These are phyloP conservation scores for Zoroaster sp. DNA, from an alignment of 53 echinoderm and acorn worm genomes.

Conservation along the genomic window DNA sequence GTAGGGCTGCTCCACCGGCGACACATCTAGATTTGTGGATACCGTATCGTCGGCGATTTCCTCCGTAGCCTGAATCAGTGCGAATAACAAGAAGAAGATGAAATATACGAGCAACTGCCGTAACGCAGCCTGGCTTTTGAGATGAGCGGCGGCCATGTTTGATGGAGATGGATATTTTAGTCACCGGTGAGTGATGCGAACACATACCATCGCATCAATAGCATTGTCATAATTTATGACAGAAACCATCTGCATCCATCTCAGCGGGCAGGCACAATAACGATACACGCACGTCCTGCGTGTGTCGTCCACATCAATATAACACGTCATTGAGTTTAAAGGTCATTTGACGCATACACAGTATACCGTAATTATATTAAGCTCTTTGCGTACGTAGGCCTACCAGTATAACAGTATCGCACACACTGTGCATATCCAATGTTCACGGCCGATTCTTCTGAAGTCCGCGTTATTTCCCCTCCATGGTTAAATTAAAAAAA, in stretches of 20 bases:
- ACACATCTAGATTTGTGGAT: background rate
- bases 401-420: too few relatives aligned
- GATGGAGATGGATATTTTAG: background rate
- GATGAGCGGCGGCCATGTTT: constrained; percentile 33
- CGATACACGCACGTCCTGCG: background rate
- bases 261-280: background rate
- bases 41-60: background rate
- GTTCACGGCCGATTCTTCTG: too few relatives aligned
- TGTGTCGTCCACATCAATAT: background rate
- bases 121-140: background rate
- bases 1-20: constrained; percentile 52
- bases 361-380: too few relatives aligned
- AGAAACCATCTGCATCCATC: background rate
- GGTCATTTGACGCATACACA: background rate
- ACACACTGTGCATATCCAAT: too few relatives aligned
- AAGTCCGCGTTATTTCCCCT: too few relatives aligned
- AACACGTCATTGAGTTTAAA: background rate
- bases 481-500: too few relatives aligned
- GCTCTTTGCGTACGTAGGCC: too few relatives aligned
- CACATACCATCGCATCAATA: background rate
- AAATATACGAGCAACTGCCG: background rate
- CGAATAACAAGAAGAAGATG: background rate
- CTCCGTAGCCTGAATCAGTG: background rate
- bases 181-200: background rate
- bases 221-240: constrained; percentile 53